Conservation (phyloP, 2,797 vertebrate species). For the Oryzias sinensis region DNA sequence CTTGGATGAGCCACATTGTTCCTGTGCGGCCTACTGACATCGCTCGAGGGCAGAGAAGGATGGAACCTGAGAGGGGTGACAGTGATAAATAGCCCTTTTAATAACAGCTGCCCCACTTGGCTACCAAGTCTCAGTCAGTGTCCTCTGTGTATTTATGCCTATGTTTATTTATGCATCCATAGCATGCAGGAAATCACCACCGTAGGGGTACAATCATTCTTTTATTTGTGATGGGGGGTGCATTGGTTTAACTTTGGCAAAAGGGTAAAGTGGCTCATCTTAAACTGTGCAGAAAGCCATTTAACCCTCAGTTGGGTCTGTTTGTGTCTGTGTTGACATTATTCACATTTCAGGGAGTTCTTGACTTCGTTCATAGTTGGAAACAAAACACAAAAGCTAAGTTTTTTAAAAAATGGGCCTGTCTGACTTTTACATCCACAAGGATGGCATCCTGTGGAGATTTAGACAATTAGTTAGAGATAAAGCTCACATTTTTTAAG, state of each 20-base stretch:
- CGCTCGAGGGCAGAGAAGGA: slow-evolving; percentile 81
- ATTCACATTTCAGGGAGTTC: slow-evolving; percentile 5
- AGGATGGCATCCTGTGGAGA: no score
- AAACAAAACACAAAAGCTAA: no score
- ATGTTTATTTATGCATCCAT: slow-evolving; percentile 86
- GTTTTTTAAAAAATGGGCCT: no score
- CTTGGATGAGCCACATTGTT: slow-evolving; percentile 83
- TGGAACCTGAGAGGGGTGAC: slow-evolving; percentile 82
- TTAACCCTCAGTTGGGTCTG: slow-evolving; percentile 45
- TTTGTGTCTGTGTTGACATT: slow-evolving; percentile 27
- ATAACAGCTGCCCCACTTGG: slow-evolving; percentile 88
- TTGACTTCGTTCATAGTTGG: no score
- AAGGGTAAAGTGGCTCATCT: slow-evolving; percentile 42
- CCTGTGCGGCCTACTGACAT: slow-evolving; percentile 80
- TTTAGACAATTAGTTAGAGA: no score
- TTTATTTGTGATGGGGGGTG: slow-evolving; percentile 53
- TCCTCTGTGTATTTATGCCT: slow-evolving; percentile 85
- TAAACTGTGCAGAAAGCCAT: slow-evolving; percentile 46
- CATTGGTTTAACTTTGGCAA: slow-evolving; percentile 63
- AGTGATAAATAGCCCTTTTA: slow-evolving; percentile 89
- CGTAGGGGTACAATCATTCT: slow-evolving; percentile 81
- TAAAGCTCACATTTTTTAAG: no score
- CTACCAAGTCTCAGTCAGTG: slow-evolving; percentile 80
- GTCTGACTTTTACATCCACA: no score
- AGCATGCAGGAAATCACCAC: slow-evolving; percentile 82